Evolutionary conservation across 2,888 invertebrate species (phyloP).

Genomic region (Peribatodes rhomboidaria): DNA sequence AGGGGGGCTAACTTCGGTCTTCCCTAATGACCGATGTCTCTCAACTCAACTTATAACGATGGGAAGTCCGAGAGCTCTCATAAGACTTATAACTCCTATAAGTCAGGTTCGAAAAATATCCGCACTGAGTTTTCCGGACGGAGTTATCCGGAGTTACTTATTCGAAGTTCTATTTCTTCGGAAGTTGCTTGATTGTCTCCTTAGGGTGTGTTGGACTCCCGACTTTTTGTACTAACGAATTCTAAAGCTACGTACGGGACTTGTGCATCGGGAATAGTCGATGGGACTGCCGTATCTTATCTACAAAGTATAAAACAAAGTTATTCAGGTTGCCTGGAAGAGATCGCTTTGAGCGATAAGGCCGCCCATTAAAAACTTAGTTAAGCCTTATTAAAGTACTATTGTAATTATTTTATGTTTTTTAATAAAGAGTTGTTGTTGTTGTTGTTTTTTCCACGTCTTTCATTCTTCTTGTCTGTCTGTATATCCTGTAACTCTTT

Average conservation of each 20-base stretch:
- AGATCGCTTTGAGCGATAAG: too few species aligned
- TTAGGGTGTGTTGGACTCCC: constrained; percentile 3
- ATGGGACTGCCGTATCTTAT: background rate
- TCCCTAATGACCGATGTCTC: constrained; percentile 47
- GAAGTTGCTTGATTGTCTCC: constrained; percentile 21
- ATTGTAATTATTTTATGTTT: too few species aligned
- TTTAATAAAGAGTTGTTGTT: too few species aligned
- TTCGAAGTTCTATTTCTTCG: constrained; percentile 8
- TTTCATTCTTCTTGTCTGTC: too few species aligned
- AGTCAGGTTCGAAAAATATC: constrained; percentile 36
- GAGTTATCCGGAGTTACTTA: constrained; percentile 22
- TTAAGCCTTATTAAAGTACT: too few species aligned
- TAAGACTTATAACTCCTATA: constrained; percentile 28
- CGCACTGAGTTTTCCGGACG: constrained; percentile 5
- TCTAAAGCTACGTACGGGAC: background rate
- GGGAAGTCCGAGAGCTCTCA: constrained; percentile 23
- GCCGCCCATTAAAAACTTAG: too few species aligned
- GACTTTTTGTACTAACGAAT: background rate
- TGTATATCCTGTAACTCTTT: too few species aligned
- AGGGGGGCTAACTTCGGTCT: constrained; percentile 7
- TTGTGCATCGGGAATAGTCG: background rate
- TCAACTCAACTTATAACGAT: constrained; percentile 46
- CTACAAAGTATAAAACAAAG: too few species aligned
- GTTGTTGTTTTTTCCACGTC: too few species aligned
- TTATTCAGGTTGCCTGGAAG: too few species aligned